Evolutionary conservation across 2,797 vertebrate species (phyloP).

Genomic region (Allobates femoralis): DNA sequence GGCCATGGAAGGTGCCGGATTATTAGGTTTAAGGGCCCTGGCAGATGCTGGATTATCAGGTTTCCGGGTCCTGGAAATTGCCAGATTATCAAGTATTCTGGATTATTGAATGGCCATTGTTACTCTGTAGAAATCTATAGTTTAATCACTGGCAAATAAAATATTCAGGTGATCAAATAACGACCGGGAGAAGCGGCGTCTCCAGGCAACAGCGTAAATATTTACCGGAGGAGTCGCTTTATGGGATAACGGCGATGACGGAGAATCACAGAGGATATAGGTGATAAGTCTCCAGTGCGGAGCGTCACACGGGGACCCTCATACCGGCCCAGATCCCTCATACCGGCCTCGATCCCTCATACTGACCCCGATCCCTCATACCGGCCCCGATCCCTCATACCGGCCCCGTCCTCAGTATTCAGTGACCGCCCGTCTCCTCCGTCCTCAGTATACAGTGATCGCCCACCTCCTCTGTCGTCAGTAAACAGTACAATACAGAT

Average conservation of each 20-base stretch:
- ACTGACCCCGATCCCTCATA: background rate
- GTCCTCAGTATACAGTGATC: no score
- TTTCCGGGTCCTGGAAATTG: background rate
- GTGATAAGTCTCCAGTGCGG: background rate
- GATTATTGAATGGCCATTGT: background rate
- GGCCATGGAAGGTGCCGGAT: no score
- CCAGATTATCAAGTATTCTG: background rate
- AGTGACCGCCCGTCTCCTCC: no score
- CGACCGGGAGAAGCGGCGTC: background rate
- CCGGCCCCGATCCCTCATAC: background rate
- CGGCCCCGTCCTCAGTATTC: no score
- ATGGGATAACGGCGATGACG: background rate
- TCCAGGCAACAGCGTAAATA: background rate
- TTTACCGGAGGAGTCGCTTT: background rate
- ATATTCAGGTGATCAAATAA: conserved; percentile 1
- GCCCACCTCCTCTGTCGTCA: no score
- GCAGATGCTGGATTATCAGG: no score
- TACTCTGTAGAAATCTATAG: background rate
- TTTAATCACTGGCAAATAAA: background rate
- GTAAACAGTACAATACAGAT: no score
- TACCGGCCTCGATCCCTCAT: background rate
- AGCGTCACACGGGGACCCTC: background rate
- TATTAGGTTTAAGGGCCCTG: no score
- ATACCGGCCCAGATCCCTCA: background rate
- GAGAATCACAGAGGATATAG: background rate